Conservation (phyloP, 2,797 vertebrate species). For the Phalloptychus januarius region DNA sequence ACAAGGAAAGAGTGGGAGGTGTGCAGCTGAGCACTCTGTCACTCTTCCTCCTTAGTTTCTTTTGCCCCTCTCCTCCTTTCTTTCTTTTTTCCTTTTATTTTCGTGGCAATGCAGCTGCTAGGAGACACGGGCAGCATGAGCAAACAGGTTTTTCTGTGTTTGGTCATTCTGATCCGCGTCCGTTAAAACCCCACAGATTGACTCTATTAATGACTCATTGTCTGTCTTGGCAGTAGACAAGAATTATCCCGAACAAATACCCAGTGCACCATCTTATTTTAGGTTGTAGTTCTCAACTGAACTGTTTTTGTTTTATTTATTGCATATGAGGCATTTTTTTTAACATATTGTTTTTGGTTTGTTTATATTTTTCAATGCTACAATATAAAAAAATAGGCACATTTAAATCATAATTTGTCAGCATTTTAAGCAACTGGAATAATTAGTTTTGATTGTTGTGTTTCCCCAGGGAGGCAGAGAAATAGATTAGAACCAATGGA, state of each 20-base stretch:
- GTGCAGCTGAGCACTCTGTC: slow-evolving; percentile 72
- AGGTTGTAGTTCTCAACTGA: neutral
- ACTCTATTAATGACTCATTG: slow-evolving; percentile 33
- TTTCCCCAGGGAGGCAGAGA: slow-evolving; percentile 85
- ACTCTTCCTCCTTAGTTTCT: slow-evolving; percentile 54
- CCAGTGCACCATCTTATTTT: neutral
- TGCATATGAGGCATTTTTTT: neutral
- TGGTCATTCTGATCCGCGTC: slow-evolving; percentile 48
- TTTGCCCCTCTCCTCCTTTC: slow-evolving; percentile 40
- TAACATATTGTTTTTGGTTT: neutral
- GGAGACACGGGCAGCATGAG: slow-evolving; percentile 72
- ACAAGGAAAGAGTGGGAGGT: slow-evolving; percentile 75
- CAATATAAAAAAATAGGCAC: neutral
- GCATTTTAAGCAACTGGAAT: neutral
- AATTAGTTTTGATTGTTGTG: slow-evolving; percentile 6
- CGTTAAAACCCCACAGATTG: slow-evolving; percentile 40
- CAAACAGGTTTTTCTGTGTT: slow-evolving; percentile 71
- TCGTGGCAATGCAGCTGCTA: slow-evolving; percentile 73
- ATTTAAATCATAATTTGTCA: neutral
- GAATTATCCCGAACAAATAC: slow-evolving; percentile 9
- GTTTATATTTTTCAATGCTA: neutral
- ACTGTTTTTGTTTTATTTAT: neutral
- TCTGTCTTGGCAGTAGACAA: slow-evolving; percentile 34
- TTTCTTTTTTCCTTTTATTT: slow-evolving; percentile 28
- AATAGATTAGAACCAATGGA: slow-evolving; percentile 96